phyloP scores from a whole-genome alignment of 2,888 invertebrate genomes.

The Spodoptera picta region DNA sequence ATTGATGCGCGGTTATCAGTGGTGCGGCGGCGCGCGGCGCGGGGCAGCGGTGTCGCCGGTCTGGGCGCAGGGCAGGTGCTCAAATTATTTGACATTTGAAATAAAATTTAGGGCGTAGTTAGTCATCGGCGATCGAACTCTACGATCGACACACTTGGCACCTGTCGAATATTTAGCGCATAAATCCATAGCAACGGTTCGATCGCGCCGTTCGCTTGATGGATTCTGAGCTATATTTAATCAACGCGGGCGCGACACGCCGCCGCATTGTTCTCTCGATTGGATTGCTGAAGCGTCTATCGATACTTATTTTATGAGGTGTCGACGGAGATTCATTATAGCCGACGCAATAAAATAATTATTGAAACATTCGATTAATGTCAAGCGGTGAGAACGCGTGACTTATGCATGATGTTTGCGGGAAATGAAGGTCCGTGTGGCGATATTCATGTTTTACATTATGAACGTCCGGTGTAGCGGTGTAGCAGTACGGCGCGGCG shows the following conservation, averaged over 20 bases:
- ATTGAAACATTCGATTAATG: constrained; percentile 50
- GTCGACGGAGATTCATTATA: constrained; percentile 71
- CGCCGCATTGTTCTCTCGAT: constrained; percentile 84
- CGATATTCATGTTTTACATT: constrained; percentile 44
- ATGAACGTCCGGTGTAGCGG: constrained; percentile 22
- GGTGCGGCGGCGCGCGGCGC: constrained; percentile 25
- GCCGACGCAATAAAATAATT: constrained; percentile 50
- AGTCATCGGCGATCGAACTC: constrained; percentile 87
- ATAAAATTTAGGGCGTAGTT: constrained; percentile 88
- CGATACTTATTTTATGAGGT: constrained; percentile 76
- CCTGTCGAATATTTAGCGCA: constrained; percentile 88
- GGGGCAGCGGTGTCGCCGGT: constrained; percentile 40
- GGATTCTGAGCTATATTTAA: constrained; percentile 88
- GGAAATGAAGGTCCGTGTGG: constrained; percentile 40
- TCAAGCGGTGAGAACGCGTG: constrained; percentile 33
- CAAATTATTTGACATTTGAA: constrained; percentile 88
- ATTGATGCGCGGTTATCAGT: constrained; percentile 36
- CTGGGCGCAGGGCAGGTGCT: constrained; percentile 77
- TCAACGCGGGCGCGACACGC: constrained; percentile 80
- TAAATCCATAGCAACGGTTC: constrained; percentile 87
- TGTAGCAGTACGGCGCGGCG: background rate
- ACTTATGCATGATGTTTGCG: constrained; percentile 39
- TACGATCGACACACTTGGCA: constrained; percentile 89
- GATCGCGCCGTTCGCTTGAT: constrained; percentile 83
- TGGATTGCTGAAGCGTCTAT: constrained; percentile 77